Evolutionary conservation across 2,113 vertebrate species (phyloP), one percentile per base, ranked within the genome.

Genomic region (Lanius ludovicianus): DNA sequence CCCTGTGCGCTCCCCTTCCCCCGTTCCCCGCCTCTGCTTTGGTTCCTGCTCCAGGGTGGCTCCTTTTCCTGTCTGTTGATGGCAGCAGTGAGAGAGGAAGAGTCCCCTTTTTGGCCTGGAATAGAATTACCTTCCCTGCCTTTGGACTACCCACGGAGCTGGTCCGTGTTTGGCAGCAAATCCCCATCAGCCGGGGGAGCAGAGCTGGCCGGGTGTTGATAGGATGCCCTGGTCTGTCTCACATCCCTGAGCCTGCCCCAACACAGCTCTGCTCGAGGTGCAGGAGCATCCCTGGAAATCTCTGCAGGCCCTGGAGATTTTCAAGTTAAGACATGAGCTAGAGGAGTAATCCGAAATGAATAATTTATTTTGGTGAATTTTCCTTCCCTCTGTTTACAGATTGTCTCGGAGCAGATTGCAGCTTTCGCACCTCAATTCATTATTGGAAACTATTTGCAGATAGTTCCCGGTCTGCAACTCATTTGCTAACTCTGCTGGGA

Each of bases 361-460:
- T 97, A 90, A 97, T 94, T 95, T 86, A 87, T 86, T 88, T 90
- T 94, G 93, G 96, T 83, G 94, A 93, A 83, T 95, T 89, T 95
- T 79, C 41, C 44, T 93, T 92, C 86, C 64, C 75, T 94, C 82
- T 95, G 88, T 96, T 95, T 96, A 94, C 96, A 96, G 96, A 97
- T 95, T 86, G 96, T 95, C 96, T 96, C 41, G 82, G 94, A 95
- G 95, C 92, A 95, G 96, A 96, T 88, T 96, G 95, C 90, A 93
- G 87, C 79, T 94, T 97, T 97, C 84, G 31, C 96, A 97, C 96
- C 79, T 96, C 93, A 71, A 83, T 95, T 97, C 95, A 96, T 94
- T 96, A 94, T 91, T 94, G 92, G 95, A 94, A 94, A 94, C 95
- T 89, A 95, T 96, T 97, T 95, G 95, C 95, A 92, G 91, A 91